phyloP scores from a whole-genome alignment of 2,113 vertebrate genomes.

The Columbina picui region DNA sequence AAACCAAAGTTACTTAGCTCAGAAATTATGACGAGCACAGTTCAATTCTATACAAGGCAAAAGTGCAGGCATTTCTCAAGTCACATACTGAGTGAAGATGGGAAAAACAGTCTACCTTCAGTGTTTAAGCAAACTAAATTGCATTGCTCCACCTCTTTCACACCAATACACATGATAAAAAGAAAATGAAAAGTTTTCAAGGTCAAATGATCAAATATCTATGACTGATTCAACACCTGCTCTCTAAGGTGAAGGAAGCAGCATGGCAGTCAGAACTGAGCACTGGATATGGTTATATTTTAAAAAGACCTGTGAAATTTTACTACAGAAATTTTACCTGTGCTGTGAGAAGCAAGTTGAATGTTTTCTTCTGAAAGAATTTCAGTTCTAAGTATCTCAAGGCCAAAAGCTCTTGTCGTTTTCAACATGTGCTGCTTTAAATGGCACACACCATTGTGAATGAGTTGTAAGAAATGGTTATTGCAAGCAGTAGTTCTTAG shows the following conservation, averaged over 20 bases:
- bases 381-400: background rate
- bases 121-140: background rate
- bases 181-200: background rate
- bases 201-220: background rate
- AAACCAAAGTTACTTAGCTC: background rate
- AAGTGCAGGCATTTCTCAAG: background rate
- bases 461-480: background rate
- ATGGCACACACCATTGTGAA: background rate
- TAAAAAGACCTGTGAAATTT: background rate
- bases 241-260: background rate
- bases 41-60: background rate
- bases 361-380: background rate
- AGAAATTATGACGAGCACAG: background rate
- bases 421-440: background rate
- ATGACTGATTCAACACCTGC: background rate
- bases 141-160: background rate
- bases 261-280: background rate
- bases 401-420: background rate
- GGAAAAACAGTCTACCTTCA: background rate
- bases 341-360: background rate
- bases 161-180: background rate
- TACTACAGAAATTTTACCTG: background rate
- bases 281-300: background rate
- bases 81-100: fast-evolving
- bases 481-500: background rate